phyloP scores from a whole-genome alignment of 2,797 vertebrate species.

The Taeniopygia guttata region DNA sequence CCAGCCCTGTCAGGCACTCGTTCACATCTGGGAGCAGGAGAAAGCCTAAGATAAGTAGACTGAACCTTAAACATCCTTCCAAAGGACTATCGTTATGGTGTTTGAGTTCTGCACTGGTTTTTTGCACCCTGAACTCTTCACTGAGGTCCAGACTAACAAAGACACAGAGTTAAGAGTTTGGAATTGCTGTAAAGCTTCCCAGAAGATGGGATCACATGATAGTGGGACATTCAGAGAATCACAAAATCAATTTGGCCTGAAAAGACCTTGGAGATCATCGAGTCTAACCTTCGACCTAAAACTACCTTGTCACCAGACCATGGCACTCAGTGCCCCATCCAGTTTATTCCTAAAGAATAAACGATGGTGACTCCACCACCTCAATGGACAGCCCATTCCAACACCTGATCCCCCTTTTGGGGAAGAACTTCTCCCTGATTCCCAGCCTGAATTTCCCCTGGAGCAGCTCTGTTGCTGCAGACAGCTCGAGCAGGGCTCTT shows the following conservation, averaged over 20 bases:
- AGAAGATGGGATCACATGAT: fast-evolving
- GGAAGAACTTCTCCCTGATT: neutral
- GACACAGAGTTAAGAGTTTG: neutral
- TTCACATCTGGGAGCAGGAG: constrained; percentile 81
- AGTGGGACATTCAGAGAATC: fast-evolving
- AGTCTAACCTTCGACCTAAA: neutral
- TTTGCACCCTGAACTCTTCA: neutral
- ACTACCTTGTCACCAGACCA: neutral
- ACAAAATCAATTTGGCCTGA: neutral
- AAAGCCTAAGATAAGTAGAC: fast-evolving
- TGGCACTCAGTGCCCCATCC: neutral
- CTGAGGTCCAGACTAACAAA: neutral
- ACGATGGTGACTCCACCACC: neutral
- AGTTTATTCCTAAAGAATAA: neutral
- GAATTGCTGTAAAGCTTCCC: neutral
- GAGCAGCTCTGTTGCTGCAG: neutral
- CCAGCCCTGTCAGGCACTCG: constrained; percentile 79
- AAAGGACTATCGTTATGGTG: fast-evolving
- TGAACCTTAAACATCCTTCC: fast-evolving
- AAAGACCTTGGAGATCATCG: neutral
- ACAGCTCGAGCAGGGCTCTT: fast-evolving
- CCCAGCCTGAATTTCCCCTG: neutral
- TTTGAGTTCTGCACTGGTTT: neutral
- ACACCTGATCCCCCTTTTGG: neutral
- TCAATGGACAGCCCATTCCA: neutral